Evolutionary conservation across 2,888 invertebrate genomes (phyloP).

Genomic region (Pterostichus niger): DNA sequence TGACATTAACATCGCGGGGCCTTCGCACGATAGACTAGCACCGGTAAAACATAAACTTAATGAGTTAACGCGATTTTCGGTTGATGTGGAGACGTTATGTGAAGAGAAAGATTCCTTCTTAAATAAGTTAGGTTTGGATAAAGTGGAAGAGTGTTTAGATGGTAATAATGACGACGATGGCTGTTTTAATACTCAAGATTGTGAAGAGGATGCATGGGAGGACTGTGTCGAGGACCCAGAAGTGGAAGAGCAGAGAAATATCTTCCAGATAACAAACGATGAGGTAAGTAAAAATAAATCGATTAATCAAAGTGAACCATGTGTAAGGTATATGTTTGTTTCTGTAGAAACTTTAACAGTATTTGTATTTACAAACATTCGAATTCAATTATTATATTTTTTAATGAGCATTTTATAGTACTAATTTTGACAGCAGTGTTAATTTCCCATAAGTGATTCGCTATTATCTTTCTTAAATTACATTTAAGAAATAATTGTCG

Average conservation of each 20-base stretch:
- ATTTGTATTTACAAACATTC: too few species aligned
- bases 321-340: constrained; percentile 39
- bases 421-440: too few species aligned
- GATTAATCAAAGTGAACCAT: background rate
- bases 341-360: background rate
- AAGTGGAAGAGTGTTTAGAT: constrained; percentile 73
- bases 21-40: constrained; percentile 72
- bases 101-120: constrained; percentile 73
- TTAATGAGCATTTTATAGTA: too few species aligned
- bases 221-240: constrained; percentile 68
- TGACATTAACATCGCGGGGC: constrained; percentile 72
- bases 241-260: constrained; percentile 48
- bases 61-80: constrained; percentile 68
- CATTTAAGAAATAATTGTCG: too few species aligned
- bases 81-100: constrained; percentile 26
- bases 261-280: constrained; percentile 61
- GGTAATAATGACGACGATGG: constrained; percentile 73
- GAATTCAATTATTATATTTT: too few species aligned
- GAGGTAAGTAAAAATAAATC: constrained; percentile 45
- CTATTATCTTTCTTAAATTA: too few species aligned
- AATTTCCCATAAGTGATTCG: too few species aligned
- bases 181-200: constrained; percentile 59
- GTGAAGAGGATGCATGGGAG: constrained; percentile 67
- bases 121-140: constrained; percentile 73
- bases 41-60: constrained; percentile 69